Conservation (phyloP, 2,113 vertebrate genomes). For the Rhabdomys dilectus region DNA sequence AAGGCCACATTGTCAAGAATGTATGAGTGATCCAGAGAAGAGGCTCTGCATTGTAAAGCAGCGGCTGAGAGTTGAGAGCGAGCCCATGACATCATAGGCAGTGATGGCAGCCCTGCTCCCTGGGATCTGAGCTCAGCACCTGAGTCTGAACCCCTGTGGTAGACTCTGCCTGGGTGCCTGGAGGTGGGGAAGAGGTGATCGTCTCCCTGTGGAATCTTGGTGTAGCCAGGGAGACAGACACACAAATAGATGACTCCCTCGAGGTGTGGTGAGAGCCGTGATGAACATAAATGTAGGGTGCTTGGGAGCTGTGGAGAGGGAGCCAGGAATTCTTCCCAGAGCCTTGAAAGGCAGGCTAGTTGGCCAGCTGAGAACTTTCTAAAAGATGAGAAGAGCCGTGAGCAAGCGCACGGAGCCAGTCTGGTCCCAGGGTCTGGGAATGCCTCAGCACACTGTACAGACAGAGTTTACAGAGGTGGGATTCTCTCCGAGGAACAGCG, state of each 20-base stretch:
- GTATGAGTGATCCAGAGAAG: background rate
- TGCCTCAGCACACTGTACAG: background rate
- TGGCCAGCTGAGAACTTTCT: background rate
- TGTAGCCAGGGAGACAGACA: slow-evolving; percentile 61
- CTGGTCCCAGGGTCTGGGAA: background rate
- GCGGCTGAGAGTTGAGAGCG: background rate
- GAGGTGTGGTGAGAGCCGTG: background rate
- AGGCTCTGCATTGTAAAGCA: background rate
- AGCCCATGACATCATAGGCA: background rate
- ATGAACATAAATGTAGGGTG: slow-evolving; percentile 53
- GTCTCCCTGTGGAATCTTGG: slow-evolving; percentile 32
- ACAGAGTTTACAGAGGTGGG: background rate
- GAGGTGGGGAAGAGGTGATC: background rate
- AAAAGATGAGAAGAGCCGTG: background rate
- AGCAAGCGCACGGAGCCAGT: background rate
- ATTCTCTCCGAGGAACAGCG: background rate
- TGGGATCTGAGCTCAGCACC: background rate
- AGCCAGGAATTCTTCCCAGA: background rate
- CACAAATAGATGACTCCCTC: slow-evolving; percentile 57
- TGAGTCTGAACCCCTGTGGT: background rate
- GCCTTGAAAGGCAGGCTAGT: background rate
- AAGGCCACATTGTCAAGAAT: background rate
- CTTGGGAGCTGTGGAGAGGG: background rate
- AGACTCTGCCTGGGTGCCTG: slow-evolving; percentile 6
- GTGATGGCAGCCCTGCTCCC: background rate